A percentile compares a stretch with the other conserved stretches of the same genome.
Evolutionary conservation across 2,113 vertebrate genomes (phyloP).

Genomic region (Ahaetulla prasina): DNA sequence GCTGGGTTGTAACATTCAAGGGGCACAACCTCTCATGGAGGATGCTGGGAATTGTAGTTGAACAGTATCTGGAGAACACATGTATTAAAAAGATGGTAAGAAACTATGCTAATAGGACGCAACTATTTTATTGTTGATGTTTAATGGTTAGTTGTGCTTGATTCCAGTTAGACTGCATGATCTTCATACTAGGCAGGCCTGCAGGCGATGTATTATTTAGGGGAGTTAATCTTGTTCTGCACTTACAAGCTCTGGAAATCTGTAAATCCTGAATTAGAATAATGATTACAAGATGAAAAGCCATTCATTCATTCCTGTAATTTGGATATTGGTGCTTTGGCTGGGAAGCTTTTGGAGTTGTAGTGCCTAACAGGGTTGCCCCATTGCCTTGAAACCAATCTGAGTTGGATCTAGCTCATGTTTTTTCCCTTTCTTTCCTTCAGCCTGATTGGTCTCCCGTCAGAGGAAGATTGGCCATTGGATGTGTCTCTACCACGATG

Average conservation of each 20-base stretch:
- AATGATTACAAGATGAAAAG: background rate
- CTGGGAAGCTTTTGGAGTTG: background rate
- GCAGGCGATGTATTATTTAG: background rate
- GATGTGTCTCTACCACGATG: slow-evolving; percentile 78
- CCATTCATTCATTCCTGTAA: no score
- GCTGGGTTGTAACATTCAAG: background rate
- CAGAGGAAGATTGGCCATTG: slow-evolving; percentile 78
- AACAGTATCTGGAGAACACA: background rate
- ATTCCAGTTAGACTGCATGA: background rate
- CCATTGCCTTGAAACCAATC: background rate
- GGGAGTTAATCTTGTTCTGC: background rate
- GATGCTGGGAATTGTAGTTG: background rate
- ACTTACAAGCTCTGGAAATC: background rate
- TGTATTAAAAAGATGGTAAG: background rate
- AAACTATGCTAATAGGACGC: background rate
- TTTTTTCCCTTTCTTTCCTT: background rate
- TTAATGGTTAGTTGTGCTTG: background rate
- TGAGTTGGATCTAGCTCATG: background rate
- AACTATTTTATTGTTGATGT: background rate
- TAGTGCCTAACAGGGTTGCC: background rate
- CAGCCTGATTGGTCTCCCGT: slow-evolving; percentile 78
- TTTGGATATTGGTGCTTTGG: background rate
- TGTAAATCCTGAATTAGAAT: background rate
- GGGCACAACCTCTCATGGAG: background rate
- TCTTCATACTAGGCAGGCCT: background rate